Base-by-base conservation (phyloP, 1,140 invertebrate genomes). In the Aphaenogaster ashmeadi region DNA sequence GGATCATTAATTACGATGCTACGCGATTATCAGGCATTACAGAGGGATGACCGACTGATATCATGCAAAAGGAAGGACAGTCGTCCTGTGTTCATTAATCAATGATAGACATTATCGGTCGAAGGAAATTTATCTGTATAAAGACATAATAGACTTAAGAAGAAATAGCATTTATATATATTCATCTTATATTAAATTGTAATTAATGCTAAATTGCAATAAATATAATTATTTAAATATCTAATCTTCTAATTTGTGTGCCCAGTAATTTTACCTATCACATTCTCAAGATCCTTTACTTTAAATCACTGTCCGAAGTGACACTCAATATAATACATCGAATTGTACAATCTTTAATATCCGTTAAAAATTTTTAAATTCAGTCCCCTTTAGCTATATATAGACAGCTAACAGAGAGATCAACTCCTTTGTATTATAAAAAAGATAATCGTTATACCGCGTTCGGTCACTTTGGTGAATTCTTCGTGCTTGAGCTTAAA, bases 1-100 rank as follows among this genome's bases (percentile, higher is more conserved):
- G 62, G 15, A 86, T 87, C 87, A 90, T 91, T 90, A 84, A 88
- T 92, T 90, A 89, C 83, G 54, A 2, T 11, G 47, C 21, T 33
- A 3, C 13, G 36, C 56, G 56, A 8, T 75, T 75, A 27, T 41
- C 6, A 44, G 27, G 21, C 27, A 60, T 81, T 72, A 66, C 52
- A n/a, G 38, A 44, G 75, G 27, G 41, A 52, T 47, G n/a, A 36
- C 15, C 0, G 33, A 7, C 18, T 11, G 11, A 66, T 67, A 67
- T 38, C 21, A 33, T 11, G 47, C 38, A 41, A 62, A 74, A 81
- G 56, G 38, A 58, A 21, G 62, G 18, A 74, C 81, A 18, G 15
- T 77, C 38, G 18, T 44, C 15, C 41, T 52, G 18, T 2, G 9
- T 0, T 74, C 18, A 15, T 78, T 64, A 47, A 79, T 79, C 77